A percentile compares a stretch with the other conserved stretches of the same genome.
Conservation (phyloP, 2,888 invertebrate genomes). For the Brachylomia viminalis region DNA sequence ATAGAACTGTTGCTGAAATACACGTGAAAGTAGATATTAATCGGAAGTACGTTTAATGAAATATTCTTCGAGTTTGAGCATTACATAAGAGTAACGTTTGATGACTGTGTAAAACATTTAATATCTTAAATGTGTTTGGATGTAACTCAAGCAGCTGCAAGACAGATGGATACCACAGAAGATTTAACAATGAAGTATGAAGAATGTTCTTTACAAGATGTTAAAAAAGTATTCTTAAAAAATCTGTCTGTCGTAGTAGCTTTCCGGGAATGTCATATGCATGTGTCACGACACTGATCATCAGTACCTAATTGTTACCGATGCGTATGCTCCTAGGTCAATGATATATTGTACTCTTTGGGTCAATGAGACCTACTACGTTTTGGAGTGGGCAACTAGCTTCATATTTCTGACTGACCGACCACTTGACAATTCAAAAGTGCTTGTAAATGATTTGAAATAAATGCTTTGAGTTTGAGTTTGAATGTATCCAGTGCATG, state of each 20-base stretch:
- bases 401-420: too few species aligned
- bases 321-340: background rate
- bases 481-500: too few species aligned
- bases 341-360: too few species aligned
- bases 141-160: background rate
- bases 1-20: background rate
- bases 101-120: background rate
- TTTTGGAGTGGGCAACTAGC: too few species aligned
- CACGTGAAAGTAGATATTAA: background rate
- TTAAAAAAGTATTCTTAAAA: background rate
- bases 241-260: background rate
- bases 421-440: too few species aligned
- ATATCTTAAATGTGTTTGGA: too few species aligned
- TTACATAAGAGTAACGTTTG: background rate
- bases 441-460: too few species aligned
- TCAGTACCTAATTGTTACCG: constrained; percentile 1
- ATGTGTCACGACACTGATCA: background rate
- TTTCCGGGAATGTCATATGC: background rate
- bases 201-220: background rate
- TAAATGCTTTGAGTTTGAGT: too few species aligned
- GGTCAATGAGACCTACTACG: too few species aligned
- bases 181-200: background rate
- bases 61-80: background rate
- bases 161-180: background rate
- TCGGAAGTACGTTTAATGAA: background rate